Evolutionary conservation across 92 coral and sea anemone species (phyloP), one percentile per base, ranked within the genome.

Genomic region (Bergia sp.): DNA sequence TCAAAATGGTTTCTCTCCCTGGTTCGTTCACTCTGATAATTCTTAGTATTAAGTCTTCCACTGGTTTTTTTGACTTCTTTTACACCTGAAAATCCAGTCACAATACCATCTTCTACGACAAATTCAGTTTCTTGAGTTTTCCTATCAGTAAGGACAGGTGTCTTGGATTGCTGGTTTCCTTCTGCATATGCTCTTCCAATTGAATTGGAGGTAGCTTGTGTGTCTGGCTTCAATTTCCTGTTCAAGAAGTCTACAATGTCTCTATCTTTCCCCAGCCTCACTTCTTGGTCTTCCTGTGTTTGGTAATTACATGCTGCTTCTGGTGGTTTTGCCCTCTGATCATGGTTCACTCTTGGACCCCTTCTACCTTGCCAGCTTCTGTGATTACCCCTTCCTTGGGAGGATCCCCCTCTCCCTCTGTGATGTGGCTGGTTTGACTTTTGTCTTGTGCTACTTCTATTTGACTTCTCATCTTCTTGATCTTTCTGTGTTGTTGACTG

Each of bases 191-290:
- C 57, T 13, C 44, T 13, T 80, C 47, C 39, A 1, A 42, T 58
- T 15, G 71, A 37, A 55, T 80, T 73, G 57, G 71, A 5, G 18
- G 49, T 47, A 80, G 20, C 43, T 8, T 72, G 65, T 45, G 49
- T 67, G 5, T 84, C 79, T 8, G n/a, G 6, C n/a, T 71, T 84
- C 15, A 84, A 47, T 13, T 84, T 84, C 2, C 87, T 71, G 65
- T 84, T 84, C 79, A 84, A 72, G 75, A 84, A 84, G n/a, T 74
- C 87, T 40, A 84, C 87, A 84, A 84, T 55, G 2, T 84, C 87
- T 49, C 61, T 47, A 50, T 84, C 79, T 55, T 37, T 84, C 53
- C 44, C 42, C 11, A 44, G 87, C n/a, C 87, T 84, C 61, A 55
- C 65, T 44, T 72, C 45, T 36, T 45, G 37, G 36, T 16, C 23